These are phyloP conservation scores for Pocillopora grandis DNA, from an alignment of 92 coral and sea anemone genomes.

Conservation along the genomic window DNA sequence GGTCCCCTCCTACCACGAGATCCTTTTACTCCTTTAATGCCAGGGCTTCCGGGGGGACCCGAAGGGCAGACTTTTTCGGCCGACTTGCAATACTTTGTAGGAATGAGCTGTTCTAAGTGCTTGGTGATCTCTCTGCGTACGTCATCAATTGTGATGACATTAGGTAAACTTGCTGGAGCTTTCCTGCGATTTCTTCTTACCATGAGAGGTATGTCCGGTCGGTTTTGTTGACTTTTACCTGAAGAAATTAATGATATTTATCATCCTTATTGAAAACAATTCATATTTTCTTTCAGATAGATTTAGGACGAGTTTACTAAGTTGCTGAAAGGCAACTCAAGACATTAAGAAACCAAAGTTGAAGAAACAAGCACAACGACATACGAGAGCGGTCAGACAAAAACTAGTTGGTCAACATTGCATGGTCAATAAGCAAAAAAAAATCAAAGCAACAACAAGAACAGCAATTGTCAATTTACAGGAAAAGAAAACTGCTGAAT, in stretches of 20 bases:
- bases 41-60: constrained; percentile 23
- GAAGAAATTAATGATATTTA: not conserved
- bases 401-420: no score
- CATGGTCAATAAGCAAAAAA: no score
- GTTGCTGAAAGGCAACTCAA: no score
- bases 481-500: no score
- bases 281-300: no score
- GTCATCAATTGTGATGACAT: not conserved
- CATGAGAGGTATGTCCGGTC: not conserved
- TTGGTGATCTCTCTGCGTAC: constrained; percentile 12
- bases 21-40: not conserved
- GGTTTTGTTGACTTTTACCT: not conserved
- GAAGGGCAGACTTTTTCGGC: constrained; percentile 18
- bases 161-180: not conserved
- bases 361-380: no score
- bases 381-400: no score
- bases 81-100: constrained; percentile 5
- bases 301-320: no score
- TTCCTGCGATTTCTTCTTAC: constrained; percentile 2
- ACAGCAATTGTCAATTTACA: no score
- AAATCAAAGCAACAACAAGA: no score
- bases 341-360: no score
- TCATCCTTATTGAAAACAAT: no score
- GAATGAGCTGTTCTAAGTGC: not conserved
- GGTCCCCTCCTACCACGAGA: constrained; percentile 6